phyloP scores from a whole-genome alignment of 1,140 invertebrate species.

The Rhynchophorus ferrugineus region DNA sequence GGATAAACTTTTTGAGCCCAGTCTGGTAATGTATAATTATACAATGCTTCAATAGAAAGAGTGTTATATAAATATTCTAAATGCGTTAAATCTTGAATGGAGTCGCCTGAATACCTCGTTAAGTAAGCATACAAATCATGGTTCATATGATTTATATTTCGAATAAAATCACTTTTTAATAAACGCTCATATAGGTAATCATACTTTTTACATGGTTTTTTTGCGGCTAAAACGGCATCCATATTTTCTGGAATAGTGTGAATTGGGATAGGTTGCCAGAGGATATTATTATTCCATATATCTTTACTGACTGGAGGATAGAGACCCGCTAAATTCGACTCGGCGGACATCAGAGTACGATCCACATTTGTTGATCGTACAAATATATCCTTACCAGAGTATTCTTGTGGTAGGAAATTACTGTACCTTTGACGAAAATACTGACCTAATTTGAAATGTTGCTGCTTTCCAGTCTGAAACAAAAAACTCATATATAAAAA shows the following conservation, averaged over 20 bases:
- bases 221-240: slow-evolving; percentile 53
- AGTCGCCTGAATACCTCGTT: slow-evolving; percentile 50
- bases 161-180: slow-evolving; percentile 50
- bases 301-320: slow-evolving; percentile 56
- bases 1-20: slow-evolving; percentile 59
- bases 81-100: slow-evolving; percentile 45
- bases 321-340: slow-evolving; percentile 73
- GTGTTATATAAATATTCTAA: slow-evolving; percentile 59
- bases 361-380: slow-evolving; percentile 74
- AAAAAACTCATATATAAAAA: too few species aligned
- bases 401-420: slow-evolving; percentile 46
- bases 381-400: slow-evolving; percentile 42
- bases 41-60: slow-evolving; percentile 60
- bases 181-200: slow-evolving; percentile 49
- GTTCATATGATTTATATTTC: slow-evolving; percentile 52
- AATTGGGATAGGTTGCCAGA: slow-evolving; percentile 87
- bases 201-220: slow-evolving; percentile 60
- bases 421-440: slow-evolving; percentile 67
- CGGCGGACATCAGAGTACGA: slow-evolving; percentile 83
- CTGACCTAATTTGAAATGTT: slow-evolving; percentile 71
- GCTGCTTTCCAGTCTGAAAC: slow-evolving; percentile 62
- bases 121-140: slow-evolving; percentile 57
- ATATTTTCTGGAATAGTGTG: slow-evolving; percentile 62
- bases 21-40: slow-evolving; percentile 63
- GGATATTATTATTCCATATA: slow-evolving; percentile 60